Conservation (phyloP, 2,797 vertebrate genomes). For the Buceros bicornis region DNA sequence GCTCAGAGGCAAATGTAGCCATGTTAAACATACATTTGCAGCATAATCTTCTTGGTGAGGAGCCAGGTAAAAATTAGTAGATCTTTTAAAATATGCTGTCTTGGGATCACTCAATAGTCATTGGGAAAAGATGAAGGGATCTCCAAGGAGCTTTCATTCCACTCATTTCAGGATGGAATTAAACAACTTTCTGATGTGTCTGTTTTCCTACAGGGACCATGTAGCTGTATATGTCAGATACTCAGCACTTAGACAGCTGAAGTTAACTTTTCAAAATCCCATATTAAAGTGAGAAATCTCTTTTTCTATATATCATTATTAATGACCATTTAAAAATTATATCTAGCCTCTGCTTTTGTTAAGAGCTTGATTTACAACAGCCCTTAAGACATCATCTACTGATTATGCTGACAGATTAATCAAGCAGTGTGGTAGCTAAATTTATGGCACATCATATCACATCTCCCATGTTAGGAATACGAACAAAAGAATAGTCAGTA, state of each 20-base stretch:
- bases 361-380: constrained; percentile 3
- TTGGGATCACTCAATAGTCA: neutral
- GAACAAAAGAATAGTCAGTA: neutral
- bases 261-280: neutral
- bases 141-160: neutral
- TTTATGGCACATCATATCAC: neutral
- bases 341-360: neutral
- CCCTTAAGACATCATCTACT: neutral
- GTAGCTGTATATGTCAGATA: neutral
- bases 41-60: neutral
- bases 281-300: neutral
- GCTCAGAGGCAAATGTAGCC: neutral
- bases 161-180: neutral
- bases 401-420: constrained; percentile 5
- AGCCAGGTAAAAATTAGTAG: neutral
- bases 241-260: neutral
- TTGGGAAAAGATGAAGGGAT: neutral
- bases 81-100: neutral
- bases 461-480: neutral
- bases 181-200: neutral
- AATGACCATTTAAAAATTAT: neutral
- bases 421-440: neutral
- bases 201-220: neutral
- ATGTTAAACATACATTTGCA: neutral
- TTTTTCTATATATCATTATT: neutral